Base-by-base conservation (phyloP, 2,888 invertebrate genomes). In the Hedychridium roseum region DNA sequence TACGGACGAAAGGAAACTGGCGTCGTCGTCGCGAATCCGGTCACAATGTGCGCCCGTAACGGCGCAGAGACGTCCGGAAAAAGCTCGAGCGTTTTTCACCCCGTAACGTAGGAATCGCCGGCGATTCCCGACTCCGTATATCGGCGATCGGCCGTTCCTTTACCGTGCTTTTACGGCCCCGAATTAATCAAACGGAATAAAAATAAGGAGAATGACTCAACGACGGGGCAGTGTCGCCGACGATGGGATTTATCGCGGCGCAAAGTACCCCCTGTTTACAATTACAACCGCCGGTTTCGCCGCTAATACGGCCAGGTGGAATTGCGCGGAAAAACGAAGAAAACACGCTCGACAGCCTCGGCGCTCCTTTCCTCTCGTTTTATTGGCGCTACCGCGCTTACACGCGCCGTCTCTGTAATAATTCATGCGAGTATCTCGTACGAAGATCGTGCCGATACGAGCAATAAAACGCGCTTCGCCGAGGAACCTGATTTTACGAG, bases 101-200 rank as follows among this genome's bases (percentile, higher is more conserved):
- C 11, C 26, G 35, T 34, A 42, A 37, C 37, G 30, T 12, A 20
- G 43, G 21, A 28, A 36, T 21, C 15, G 36, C 36, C n/a, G n/a
- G n/a, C n/a, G n/a, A n/a, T n/a, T 21, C 32, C 34, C 27, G n/a
- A 7, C 15, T 32, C 16, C 37, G 28, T 16, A 7, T 27, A 27
- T 11, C 36, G 41, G 36, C 42, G 41, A 30, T 34, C 42, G 36
- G 35, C 30, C 55, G 50, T 45, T 50, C 57, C 68, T 68, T 70
- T 67, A 64, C 61, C 66, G 50, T 57, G 50, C 54, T 64, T 71
- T 71, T 71, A 71, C 61, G 54, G 63, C 45, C 30, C 53, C 50
- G 70, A 70, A 70, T 71, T 70, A 68, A 71, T 71, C 69, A 68
- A 56, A 66, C 39, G 67, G 60, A 68, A 69, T 63, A 64, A 63